Evolutionary conservation across 2,113 vertebrate species (phyloP).

Genomic region (Trichechus manatus): DNA sequence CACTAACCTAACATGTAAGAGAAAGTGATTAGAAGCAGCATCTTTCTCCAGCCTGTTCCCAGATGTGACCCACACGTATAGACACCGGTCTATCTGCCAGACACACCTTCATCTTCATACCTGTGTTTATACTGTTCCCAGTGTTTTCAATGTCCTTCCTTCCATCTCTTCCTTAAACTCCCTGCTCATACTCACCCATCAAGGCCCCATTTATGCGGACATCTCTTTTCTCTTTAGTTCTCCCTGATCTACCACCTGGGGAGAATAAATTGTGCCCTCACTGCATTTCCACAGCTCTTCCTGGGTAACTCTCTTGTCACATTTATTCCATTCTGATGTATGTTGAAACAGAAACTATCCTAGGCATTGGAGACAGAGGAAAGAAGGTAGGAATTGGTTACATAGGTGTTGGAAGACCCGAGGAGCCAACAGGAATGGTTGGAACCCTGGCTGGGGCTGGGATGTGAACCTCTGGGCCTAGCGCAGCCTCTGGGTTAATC

Average conservation of each 20-base stretch:
- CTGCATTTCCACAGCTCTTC: background rate
- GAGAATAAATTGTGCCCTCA: background rate
- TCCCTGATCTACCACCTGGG: background rate
- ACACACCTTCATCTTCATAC: background rate
- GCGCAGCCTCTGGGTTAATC: background rate
- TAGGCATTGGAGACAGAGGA: background rate
- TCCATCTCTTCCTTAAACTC: background rate
- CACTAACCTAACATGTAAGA: background rate
- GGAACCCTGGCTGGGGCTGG: background rate
- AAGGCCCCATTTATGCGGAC: background rate
- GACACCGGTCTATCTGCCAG: background rate
- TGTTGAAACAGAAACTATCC: conserved; percentile 21
- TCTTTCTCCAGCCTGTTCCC: background rate
- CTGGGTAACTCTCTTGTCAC: background rate
- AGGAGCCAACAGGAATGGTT: background rate
- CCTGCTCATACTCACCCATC: background rate
- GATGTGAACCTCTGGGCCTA: background rate
- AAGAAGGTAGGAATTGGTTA: background rate
- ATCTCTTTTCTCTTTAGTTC: background rate
- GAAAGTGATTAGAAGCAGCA: background rate
- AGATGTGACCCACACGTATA: background rate
- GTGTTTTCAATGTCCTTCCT: background rate
- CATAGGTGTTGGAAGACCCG: background rate
- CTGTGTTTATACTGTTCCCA: background rate
- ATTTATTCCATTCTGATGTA: background rate